Evolutionary conservation across 2,888 invertebrate genomes (phyloP).

Genomic region (Gryllus longicercus): DNA sequence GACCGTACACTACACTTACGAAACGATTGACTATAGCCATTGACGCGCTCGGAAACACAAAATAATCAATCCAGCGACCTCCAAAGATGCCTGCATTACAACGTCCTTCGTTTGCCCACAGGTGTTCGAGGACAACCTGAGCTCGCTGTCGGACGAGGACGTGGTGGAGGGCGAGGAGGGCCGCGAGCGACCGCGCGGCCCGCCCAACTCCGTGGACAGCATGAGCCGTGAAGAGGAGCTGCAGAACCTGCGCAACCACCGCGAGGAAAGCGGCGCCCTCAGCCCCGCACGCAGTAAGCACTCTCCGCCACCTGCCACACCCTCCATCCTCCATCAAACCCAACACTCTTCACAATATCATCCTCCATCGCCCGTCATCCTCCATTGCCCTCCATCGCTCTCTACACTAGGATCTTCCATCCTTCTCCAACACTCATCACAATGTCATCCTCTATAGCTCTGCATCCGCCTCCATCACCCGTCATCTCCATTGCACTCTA

Average conservation of each 20-base stretch:
- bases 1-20: too few relatives aligned
- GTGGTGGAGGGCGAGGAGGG: slow-evolving; percentile 37
- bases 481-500: not conserved
- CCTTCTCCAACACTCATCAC: too few relatives aligned
- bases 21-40: too few relatives aligned
- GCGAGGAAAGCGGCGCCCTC: not conserved
- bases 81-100: too few relatives aligned
- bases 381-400: too few relatives aligned
- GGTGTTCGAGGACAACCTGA: slow-evolving; percentile 59
- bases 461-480: not conserved
- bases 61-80: too few relatives aligned
- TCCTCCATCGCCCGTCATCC: too few relatives aligned
- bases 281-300: not conserved
- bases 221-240: slow-evolving; percentile 19
- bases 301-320: not conserved
- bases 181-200: slow-evolving; percentile 28
- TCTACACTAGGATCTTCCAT: too few relatives aligned
- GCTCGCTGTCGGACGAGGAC: slow-evolving; percentile 52
- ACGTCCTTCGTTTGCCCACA: slow-evolving; percentile 37
- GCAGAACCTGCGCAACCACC: not conserved
- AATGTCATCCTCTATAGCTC: not conserved
- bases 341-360: too few relatives aligned
- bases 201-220: slow-evolving; percentile 36
- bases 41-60: too few relatives aligned
- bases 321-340: too few relatives aligned